These are phyloP conservation scores for Choloepus didactylus DNA, from an alignment of 2,797 vertebrate species.

Conservation along the genomic window DNA sequence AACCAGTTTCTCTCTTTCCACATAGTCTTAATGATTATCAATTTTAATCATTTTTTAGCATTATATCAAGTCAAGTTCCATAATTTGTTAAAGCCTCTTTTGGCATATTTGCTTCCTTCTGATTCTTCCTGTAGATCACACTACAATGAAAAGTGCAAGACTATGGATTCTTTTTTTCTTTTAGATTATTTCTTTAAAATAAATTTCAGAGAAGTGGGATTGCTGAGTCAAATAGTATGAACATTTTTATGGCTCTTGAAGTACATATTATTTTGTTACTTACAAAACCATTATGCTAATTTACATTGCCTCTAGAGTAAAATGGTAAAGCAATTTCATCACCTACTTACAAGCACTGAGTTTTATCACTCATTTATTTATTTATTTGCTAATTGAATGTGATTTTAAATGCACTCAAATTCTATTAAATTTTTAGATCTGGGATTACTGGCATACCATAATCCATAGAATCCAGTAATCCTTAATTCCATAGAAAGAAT, in stretches of 20 bases:
- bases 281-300: neutral
- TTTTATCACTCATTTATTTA: neutral
- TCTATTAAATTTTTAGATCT: slow-evolving; percentile 55
- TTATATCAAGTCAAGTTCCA: neutral
- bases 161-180: neutral
- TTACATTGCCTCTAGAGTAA: neutral
- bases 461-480: no score
- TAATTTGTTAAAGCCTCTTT: neutral
- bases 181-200: slow-evolving; percentile 16
- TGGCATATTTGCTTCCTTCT: neutral
- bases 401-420: slow-evolving; percentile 43
- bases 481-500: neutral
- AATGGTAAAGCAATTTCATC: neutral
- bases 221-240: neutral
- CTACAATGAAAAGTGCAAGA: neutral
- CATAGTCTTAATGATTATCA: neutral
- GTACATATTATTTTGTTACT: neutral
- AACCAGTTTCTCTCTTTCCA: neutral
- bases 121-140: neutral
- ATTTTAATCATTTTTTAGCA: neutral
- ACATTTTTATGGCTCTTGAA: neutral
- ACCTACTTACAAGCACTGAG: neutral
- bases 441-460: neutral
- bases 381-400: neutral
- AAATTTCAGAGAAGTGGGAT: neutral